These are phyloP conservation scores for Linhomoeus sp. DNA, from an alignment of 2,888 invertebrate species.

Conservation along the genomic window DNA sequence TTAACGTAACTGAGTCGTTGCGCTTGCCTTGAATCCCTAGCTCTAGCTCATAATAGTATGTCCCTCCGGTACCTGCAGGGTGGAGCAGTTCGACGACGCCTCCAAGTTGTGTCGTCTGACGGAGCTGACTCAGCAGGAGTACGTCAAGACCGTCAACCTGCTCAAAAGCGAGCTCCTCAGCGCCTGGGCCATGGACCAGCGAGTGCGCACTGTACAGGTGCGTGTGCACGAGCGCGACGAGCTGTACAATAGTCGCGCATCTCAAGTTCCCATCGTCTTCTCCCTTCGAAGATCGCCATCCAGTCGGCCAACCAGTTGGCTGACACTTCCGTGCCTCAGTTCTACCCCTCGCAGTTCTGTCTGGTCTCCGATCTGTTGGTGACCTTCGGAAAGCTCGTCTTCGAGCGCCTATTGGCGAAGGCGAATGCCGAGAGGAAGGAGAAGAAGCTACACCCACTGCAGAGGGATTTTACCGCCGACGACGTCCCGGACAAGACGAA, in stretches of 20 bases:
- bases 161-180: slow-evolving; percentile 69
- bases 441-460: not conserved
- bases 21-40: too few relatives aligned
- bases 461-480: slow-evolving; percentile 48
- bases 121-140: slow-evolving; percentile 78
- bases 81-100: slow-evolving; percentile 87
- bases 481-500: slow-evolving; percentile 39
- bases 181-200: slow-evolving; percentile 83
- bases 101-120: slow-evolving; percentile 57
- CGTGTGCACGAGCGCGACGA: not conserved
- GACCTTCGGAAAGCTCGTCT: slow-evolving; percentile 62
- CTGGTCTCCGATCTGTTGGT: slow-evolving; percentile 85
- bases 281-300: slow-evolving; percentile 66
- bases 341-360: slow-evolving; percentile 94
- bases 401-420: slow-evolving; percentile 55
- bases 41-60: too few relatives aligned
- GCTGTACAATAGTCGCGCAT: not conserved
- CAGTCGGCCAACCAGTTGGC: slow-evolving; percentile 77
- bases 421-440: not conserved
- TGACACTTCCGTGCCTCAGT: slow-evolving; percentile 68
- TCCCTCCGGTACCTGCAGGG: too few relatives aligned
- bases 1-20: too few relatives aligned
- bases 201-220: slow-evolving; percentile 32
- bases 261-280: too few relatives aligned
- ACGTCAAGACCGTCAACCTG: slow-evolving; percentile 63